These are phyloP conservation scores for Aphis gossypii DNA, from an alignment of 1,140 invertebrate genomes.

Conservation along the genomic window DNA sequence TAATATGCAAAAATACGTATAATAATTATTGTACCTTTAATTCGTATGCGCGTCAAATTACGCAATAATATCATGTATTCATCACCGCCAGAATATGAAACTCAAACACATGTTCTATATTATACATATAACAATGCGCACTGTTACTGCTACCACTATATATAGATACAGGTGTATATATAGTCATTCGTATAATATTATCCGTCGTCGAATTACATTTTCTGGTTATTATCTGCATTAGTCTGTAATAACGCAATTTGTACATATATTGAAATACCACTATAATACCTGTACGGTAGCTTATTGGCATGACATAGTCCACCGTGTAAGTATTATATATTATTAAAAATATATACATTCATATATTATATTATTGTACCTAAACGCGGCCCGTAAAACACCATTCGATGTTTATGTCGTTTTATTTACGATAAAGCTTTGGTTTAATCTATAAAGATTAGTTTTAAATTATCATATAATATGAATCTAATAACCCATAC, in stretches of 20 bases:
- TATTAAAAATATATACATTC: not conserved
- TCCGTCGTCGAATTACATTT: not conserved
- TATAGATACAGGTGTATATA: too few relatives aligned
- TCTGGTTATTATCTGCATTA: not conserved
- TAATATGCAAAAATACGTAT: not conserved
- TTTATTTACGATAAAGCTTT: not conserved
- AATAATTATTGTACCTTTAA: not conserved
- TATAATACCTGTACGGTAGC: not conserved
- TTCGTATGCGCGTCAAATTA: not conserved
- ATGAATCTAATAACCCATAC: not conserved
- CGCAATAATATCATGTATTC: not conserved
- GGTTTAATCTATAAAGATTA: not conserved
- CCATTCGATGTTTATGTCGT: not conserved
- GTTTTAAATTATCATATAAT: not conserved
- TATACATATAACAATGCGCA: not conserved
- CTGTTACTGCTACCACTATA: not conserved
- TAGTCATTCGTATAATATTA: not conserved
- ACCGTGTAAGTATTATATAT: not conserved
- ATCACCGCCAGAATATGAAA: not conserved
- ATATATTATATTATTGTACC: too few relatives aligned
- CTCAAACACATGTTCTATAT: not conserved
- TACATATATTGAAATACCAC: conserved; percentile 5
- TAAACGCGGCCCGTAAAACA: not conserved
- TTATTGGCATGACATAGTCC: not conserved
- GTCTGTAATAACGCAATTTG: not conserved